Conservation (phyloP, 2,113 vertebrate species). For the Menidia beryllina region DNA sequence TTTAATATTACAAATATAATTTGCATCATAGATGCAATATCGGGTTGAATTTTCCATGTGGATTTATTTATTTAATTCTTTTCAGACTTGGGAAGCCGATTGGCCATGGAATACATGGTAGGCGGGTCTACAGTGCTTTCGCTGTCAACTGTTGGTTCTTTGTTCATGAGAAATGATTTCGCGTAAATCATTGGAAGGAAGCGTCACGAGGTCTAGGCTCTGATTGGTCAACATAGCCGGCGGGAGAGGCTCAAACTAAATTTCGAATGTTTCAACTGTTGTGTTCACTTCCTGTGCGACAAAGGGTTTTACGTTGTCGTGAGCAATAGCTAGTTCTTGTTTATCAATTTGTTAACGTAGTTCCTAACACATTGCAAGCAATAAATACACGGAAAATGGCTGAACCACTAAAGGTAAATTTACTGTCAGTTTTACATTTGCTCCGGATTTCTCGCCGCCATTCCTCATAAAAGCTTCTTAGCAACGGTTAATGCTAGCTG, state of each 20-base stretch:
- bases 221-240: slow-evolving; percentile 54
- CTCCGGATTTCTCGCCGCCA: neutral
- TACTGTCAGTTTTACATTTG: neutral
- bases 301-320: neutral
- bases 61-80: neutral
- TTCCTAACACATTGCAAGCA: neutral
- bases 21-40: neutral
- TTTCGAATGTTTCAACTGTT: slow-evolving; percentile 33
- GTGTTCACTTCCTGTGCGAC: fast-evolving
- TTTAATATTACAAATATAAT: neutral
- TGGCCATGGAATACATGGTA: neutral
- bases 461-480: neutral
- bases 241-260: slow-evolving; percentile 1
- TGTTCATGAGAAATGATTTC: neutral
- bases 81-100: slow-evolving; percentile 11
- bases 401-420: slow-evolving; percentile 79
- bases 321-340: neutral
- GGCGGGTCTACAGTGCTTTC: slow-evolving; percentile 4
- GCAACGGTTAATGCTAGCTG: neutral
- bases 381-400: slow-evolving; percentile 59
- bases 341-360: neutral
- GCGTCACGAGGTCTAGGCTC: fast-evolving
- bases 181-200: slow-evolving; percentile 9
- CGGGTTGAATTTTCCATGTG: neutral
- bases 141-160: slow-evolving; percentile 20